Percentiles rank a stretch among this genome's conserved stretches.
These are phyloP conservation scores for Drosophila cognata DNA, from an alignment of 2,888 invertebrate species.

Conservation along the genomic window DNA sequence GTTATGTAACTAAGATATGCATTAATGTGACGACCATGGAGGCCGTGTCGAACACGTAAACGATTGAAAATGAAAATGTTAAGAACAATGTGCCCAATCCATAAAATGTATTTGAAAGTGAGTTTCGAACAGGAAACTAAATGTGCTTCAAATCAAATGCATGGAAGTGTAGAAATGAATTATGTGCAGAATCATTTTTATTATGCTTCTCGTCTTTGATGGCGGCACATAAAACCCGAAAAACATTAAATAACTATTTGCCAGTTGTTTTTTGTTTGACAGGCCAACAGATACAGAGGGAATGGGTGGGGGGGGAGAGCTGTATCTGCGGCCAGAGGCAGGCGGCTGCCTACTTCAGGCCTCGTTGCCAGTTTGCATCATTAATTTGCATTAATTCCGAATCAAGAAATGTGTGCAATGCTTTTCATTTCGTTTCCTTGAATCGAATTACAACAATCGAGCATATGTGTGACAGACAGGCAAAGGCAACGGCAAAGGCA, in stretches of 20 bases:
- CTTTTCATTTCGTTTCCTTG: slow-evolving; percentile 60
- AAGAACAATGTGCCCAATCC: not conserved
- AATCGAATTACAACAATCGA: slow-evolving; percentile 77
- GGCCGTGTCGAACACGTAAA: too few relatives aligned
- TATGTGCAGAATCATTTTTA: slow-evolving; percentile 38
- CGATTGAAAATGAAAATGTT: slow-evolving; percentile 17
- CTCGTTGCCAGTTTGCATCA: slow-evolving; percentile 70
- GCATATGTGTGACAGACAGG: slow-evolving; percentile 70
- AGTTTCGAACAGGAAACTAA: not conserved
- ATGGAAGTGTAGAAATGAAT: slow-evolving; percentile 29
- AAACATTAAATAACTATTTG: slow-evolving; percentile 76
- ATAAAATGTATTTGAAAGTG: not conserved
- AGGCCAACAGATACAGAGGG: slow-evolving; percentile 1
- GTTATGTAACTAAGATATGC: too few relatives aligned
- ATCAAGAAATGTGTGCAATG: slow-evolving; percentile 81
- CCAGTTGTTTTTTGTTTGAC: slow-evolving; percentile 29
- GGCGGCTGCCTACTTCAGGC: slow-evolving; percentile 40
- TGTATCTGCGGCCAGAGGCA: slow-evolving; percentile 7
- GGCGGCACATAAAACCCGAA: slow-evolving; percentile 30
- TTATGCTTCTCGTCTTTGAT: slow-evolving; percentile 8
- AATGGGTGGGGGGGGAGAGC: not conserved
- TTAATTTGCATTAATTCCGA: slow-evolving; percentile 85
- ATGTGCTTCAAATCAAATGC: not conserved
- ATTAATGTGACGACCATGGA: too few relatives aligned
- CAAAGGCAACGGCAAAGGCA: slow-evolving; percentile 13